Percentiles rank a stretch among this genome's conserved stretches.
phyloP scores from a whole-genome alignment of 2,797 vertebrate genomes.

The Mormyrops attenuatus region DNA sequence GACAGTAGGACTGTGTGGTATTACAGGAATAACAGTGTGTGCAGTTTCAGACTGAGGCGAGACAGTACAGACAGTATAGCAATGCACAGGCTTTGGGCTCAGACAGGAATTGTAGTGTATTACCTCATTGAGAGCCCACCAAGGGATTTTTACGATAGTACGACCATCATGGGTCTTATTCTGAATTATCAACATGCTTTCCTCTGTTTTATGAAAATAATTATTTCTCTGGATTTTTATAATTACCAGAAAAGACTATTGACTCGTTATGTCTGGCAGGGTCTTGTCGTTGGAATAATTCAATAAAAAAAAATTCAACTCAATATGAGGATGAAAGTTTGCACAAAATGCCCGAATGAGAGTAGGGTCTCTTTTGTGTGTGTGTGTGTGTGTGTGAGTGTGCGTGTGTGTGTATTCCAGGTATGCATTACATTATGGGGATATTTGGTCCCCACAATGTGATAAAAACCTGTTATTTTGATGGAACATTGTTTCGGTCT shows the following conservation, averaged over 20 bases:
- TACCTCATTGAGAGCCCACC: not conserved
- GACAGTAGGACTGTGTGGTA: constrained; percentile 11
- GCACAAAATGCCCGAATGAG: not conserved
- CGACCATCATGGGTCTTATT: not conserved
- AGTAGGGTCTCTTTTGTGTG: not conserved
- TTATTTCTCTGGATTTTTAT: not conserved
- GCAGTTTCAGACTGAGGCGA: not conserved
- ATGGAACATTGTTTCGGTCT: not conserved
- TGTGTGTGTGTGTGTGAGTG: not conserved
- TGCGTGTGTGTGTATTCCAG: not conserved
- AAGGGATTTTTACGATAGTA: no score
- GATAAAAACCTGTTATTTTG: not conserved
- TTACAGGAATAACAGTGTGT: not conserved
- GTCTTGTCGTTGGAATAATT: not conserved
- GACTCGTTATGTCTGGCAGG: not conserved
- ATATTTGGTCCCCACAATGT: not conserved
- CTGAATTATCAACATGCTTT: not conserved
- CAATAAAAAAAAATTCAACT: not conserved
- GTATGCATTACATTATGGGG: no score
- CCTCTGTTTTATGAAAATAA: not conserved
- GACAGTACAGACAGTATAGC: not conserved
- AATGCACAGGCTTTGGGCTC: not conserved
- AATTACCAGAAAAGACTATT: not conserved
- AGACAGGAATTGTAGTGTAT: not conserved
- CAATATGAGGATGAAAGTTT: not conserved